Evolutionary conservation across 2,797 vertebrate genomes (phyloP).

Genomic region (Florisuga fusca): DNA sequence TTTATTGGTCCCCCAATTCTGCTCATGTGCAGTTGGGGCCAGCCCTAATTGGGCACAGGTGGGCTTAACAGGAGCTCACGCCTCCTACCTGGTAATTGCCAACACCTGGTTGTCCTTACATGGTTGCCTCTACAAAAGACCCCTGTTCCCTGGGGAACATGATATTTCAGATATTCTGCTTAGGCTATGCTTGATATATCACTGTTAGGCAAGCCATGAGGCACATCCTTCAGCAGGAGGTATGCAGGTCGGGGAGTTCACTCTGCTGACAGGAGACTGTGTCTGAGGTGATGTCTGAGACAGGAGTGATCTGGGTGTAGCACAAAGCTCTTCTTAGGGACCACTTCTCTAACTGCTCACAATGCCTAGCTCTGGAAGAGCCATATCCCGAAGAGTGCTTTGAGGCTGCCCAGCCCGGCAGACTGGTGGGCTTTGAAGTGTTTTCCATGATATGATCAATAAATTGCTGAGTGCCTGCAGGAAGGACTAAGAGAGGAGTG

Average conservation of each 20-base stretch:
- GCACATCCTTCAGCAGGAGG: not conserved
- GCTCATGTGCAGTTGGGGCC: too few relatives aligned
- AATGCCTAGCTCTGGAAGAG: not conserved
- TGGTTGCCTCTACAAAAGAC: too few relatives aligned
- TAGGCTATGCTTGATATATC: not conserved
- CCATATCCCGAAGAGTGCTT: not conserved
- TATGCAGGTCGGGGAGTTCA: not conserved
- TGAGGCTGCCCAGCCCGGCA: not conserved
- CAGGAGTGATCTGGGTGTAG: not conserved
- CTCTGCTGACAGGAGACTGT: not conserved
- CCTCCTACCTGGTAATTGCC: too few relatives aligned
- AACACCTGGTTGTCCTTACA: too few relatives aligned
- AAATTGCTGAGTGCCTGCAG: not conserved
- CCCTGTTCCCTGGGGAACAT: fast-evolving
- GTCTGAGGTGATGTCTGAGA: not conserved
- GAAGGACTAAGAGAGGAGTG: not conserved
- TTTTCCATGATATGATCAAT: not conserved
- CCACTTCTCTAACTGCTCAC: not conserved
- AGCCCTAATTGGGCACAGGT: too few relatives aligned
- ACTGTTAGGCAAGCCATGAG: fast-evolving
- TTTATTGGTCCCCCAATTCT: too few relatives aligned
- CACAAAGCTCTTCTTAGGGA: not conserved
- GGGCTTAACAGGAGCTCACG: too few relatives aligned
- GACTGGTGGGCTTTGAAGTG: not conserved
- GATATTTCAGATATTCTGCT: not conserved